Base-by-base conservation (phyloP, 2,113 vertebrate genomes). In the Rostratula benghalensis region DNA sequence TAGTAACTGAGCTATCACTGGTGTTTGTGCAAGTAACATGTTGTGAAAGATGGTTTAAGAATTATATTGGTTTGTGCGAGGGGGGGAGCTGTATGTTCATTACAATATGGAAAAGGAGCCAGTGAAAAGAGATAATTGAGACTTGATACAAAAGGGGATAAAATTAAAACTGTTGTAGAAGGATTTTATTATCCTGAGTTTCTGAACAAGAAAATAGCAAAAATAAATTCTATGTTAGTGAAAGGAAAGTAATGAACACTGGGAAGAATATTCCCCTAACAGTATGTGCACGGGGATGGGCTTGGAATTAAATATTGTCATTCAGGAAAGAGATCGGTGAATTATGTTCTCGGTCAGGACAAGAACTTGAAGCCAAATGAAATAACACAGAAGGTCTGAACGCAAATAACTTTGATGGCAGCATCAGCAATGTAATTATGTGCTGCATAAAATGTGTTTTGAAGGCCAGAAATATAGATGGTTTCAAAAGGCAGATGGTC, bases 21-120 rank as follows among this genome's bases (percentile, higher is more conserved):
- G 24, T 35, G 12, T 33, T 67, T 0, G 0, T 48, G 7, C 15
- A 68, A 87, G 19, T 22, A 33, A 39, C 9, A 3, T 1, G 3
- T 15, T 35, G 8, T 33, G 51, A 82, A 67, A 68, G 13, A 5
- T 25, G 2, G 2, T 4, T 81, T 56, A 7, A 51, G 53, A 80
- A 57, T 37, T 37, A 53, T 25, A 54, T 9, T 9, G 22, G 2
- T 31, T 67, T 67, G 33, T 63, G 33, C 23, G 56, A 5, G 2
- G 21, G 9, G 2, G 11, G 17, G 80, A 83, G 28, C 12, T 56
- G 0, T 23, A 24, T 53, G 6, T 35, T 46, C 15, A 9, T 35
- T 64, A 39, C 3, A 35, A 3, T 5, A 45, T 45, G 5, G 23
- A 31, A 70, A 79, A 75, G 3, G 1, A 1, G 8, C 45, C 20